A percentile compares a stretch with the other conserved stretches of the same genome.
Conservation (phyloP, 2,888 invertebrate genomes). For the Ichneumoninae sp. region DNA sequence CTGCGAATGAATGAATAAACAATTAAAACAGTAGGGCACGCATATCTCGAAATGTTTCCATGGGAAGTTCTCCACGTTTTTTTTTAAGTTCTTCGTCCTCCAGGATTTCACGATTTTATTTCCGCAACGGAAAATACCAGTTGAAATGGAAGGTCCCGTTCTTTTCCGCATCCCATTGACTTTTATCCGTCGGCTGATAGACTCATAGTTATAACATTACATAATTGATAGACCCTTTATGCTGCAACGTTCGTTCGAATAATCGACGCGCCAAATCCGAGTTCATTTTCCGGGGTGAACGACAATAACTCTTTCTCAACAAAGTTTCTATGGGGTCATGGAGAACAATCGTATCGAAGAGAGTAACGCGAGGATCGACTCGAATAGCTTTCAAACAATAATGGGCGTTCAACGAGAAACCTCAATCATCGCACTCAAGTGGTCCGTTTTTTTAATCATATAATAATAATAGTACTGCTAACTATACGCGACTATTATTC, state of each 20-base stretch:
- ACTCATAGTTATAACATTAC: conserved; percentile 12
- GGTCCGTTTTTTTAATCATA: background rate
- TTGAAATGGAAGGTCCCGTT: conserved; percentile 8
- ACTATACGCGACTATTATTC: conserved; percentile 25
- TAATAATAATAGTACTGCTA: background rate
- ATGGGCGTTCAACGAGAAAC: background rate
- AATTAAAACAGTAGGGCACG: conserved; percentile 57
- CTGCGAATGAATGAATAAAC: conserved; percentile 85
- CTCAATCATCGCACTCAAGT: conserved; percentile 12
- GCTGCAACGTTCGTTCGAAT: background rate
- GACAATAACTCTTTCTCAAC: conserved; percentile 2
- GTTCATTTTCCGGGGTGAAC: conserved; percentile 15
- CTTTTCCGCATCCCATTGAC: conserved; percentile 32
- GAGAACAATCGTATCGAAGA: conserved; percentile 4
- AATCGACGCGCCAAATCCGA: conserved; percentile 8
- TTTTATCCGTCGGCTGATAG: conserved; percentile 34
- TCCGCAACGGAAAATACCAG: conserved; percentile 20
- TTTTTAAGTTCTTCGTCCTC: conserved; percentile 43
- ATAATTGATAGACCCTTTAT: background rate
- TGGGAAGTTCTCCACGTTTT: conserved; percentile 40
- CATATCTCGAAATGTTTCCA: conserved; percentile 60
- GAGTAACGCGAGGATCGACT: background rate
- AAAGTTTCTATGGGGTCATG: conserved; percentile 44
- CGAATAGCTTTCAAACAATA: conserved; percentile 25
- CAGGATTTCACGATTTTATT: conserved; percentile 26